Evolutionary conservation across 2,113 vertebrate species (phyloP), one percentile per base, ranked within the genome.

Genomic region (Oryzias melastigma): DNA sequence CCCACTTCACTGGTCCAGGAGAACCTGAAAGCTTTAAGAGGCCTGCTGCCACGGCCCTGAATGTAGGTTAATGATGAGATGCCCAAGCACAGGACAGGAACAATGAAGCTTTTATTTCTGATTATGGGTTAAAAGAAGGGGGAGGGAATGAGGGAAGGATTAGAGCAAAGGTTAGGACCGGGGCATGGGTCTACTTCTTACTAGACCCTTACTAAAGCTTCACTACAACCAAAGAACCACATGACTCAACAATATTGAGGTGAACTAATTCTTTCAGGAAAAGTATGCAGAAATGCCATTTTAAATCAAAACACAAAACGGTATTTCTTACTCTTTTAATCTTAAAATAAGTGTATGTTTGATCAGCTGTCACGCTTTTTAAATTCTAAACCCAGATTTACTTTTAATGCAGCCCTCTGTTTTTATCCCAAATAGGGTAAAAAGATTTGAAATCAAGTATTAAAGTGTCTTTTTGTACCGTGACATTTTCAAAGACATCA

Each of bases 21-120:
- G 46, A 61, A 48, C 42, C 58, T 49, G 71, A 78, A 65, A 63
- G 73, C 65, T 75, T 80, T 80, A 81, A 89, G 82, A 84, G 82
- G 65, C 63, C 75, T 41, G 59, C 65, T 22, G 71, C 52, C 70
- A 51, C 77, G 19, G 61, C 73, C 76, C 76, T 51, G 46, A 86
- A 91, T 90, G 79, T 91, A 88, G 91, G 88, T 91, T 90, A 91
- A 90, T 88, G 83, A 88, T 81, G 77, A 78, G 77, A 87, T 65
- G 78, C 69, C 73, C 77, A 72, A 78, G 82, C 71, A 78, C 52
- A 35, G 57, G 71, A 77, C 68, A 62, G 82, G 83, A 91, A 90
- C 89, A 91, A 91, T 91, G 82, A 77, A 64, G 81, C 80, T 71
- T 87, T 91, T 86, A 74, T 75, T 85, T 75, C 52, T 27, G 83